These are phyloP conservation scores for Enhydra lutris DNA, from an alignment of 2,113 vertebrate species.

Conservation along the genomic window DNA sequence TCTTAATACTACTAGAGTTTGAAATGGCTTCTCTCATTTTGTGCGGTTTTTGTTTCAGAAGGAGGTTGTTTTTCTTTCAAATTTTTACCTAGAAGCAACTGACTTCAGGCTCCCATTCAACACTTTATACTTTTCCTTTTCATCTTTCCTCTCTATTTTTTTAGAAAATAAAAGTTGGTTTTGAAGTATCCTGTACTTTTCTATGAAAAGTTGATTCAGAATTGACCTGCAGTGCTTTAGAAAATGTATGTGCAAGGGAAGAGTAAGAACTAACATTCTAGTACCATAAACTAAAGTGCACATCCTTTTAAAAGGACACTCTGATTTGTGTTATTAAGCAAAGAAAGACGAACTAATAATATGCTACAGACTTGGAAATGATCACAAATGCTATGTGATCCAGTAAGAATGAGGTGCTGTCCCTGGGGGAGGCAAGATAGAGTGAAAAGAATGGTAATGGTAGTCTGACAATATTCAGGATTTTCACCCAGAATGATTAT, in stretches of 20 bases:
- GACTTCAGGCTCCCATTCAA: not conserved
- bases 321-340: slow-evolving; percentile 25
- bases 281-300: not conserved
- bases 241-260: not conserved
- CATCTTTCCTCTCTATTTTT: not conserved
- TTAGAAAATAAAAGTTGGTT: not conserved
- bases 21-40: not conserved
- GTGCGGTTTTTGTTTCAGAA: slow-evolving; percentile 5
- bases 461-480: not conserved
- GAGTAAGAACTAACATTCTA: slow-evolving; percentile 23
- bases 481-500: not conserved
- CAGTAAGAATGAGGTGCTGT: not conserved
- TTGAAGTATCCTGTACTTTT: slow-evolving; percentile 21
- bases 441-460: not conserved
- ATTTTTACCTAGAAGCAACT: slow-evolving; percentile 16
- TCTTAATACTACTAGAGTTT: not conserved
- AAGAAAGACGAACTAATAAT: slow-evolving; percentile 28
- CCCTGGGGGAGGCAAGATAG: not conserved
- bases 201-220: not conserved
- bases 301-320: slow-evolving; percentile 12
- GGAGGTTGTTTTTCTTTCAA: not conserved
- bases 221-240: slow-evolving; percentile 24
- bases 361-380: slow-evolving; percentile 15
- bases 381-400: slow-evolving; percentile 8
- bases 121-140: not conserved